Conservation (phyloP, 2,113 vertebrate genomes). For the Potamarius usumacintae region DNA sequence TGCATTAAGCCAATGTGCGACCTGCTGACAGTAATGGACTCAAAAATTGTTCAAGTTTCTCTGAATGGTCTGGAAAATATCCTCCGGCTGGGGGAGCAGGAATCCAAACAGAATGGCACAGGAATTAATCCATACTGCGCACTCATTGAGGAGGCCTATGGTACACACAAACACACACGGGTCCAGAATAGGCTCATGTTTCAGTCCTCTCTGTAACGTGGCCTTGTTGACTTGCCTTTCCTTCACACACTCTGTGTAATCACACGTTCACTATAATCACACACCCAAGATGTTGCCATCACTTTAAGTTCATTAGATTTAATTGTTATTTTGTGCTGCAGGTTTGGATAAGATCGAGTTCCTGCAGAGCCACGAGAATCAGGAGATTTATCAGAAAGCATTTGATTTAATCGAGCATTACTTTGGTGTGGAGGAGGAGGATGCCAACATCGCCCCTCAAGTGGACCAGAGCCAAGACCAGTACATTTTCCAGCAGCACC, state of each 20-base stretch:
- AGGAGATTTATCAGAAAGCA: conserved; percentile 89
- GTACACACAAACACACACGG: conserved; percentile 63
- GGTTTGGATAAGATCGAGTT: conserved; percentile 90
- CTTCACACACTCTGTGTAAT: background rate
- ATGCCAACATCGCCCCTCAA: conserved; percentile 83
- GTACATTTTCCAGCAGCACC: conserved; percentile 88
- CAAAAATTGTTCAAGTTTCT: conserved; percentile 90
- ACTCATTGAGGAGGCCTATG: conserved; percentile 87
- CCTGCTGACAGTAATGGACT: conserved; percentile 90
- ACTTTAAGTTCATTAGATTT: conserved; percentile 8
- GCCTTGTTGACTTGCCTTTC: no score
- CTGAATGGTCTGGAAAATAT: conserved; percentile 91
- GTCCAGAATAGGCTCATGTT: no score
- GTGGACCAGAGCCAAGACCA: conserved; percentile 89
- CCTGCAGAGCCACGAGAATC: conserved; percentile 88
- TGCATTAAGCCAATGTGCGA: conserved; percentile 91
- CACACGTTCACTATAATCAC: background rate
- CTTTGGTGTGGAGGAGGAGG: conserved; percentile 88
- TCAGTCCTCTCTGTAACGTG: no score
- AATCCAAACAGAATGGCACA: conserved; percentile 83
- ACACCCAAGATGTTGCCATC: background rate
- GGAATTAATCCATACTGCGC: conserved; percentile 87
- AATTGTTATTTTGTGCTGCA: conserved; percentile 52
- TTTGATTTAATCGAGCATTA: conserved; percentile 89
- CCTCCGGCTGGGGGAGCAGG: conserved; percentile 85